A percentile compares a stretch with the other conserved stretches of the same genome.
These are phyloP conservation scores for Pseudopipra pipra DNA, from an alignment of 2,113 vertebrate species.

Conservation along the genomic window DNA sequence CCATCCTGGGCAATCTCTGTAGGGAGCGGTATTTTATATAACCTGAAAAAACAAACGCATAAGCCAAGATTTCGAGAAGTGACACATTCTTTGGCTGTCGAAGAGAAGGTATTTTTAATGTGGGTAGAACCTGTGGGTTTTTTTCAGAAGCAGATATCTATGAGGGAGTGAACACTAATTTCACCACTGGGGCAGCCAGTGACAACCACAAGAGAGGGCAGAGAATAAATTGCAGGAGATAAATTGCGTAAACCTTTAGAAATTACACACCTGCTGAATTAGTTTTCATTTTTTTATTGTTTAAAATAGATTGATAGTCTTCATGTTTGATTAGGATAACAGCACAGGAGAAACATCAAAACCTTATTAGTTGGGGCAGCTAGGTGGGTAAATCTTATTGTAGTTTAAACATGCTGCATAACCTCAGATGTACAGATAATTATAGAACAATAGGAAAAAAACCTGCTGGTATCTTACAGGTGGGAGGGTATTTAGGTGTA, in stretches of 20 bases:
- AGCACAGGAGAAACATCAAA: neutral
- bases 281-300: neutral
- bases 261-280: neutral
- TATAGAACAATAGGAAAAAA: neutral
- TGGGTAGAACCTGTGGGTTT: neutral
- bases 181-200: neutral
- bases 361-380: neutral
- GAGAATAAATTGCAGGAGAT: neutral
- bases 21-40: constrained; percentile 1
- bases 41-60: neutral
- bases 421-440: neutral
- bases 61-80: constrained; percentile 4
- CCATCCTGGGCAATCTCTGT: neutral
- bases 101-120: constrained; percentile 17
- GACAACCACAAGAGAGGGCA: neutral
- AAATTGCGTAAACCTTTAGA: neutral
- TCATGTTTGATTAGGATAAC: neutral
- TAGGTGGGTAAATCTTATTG: neutral
- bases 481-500: neutral
- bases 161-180: neutral
- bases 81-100: neutral
- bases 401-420: neutral
- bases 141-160: neutral
- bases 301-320: neutral
- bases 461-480: neutral